Evolutionary conservation across 2,113 vertebrate species (phyloP).

Genomic region (Pitta sordida): DNA sequence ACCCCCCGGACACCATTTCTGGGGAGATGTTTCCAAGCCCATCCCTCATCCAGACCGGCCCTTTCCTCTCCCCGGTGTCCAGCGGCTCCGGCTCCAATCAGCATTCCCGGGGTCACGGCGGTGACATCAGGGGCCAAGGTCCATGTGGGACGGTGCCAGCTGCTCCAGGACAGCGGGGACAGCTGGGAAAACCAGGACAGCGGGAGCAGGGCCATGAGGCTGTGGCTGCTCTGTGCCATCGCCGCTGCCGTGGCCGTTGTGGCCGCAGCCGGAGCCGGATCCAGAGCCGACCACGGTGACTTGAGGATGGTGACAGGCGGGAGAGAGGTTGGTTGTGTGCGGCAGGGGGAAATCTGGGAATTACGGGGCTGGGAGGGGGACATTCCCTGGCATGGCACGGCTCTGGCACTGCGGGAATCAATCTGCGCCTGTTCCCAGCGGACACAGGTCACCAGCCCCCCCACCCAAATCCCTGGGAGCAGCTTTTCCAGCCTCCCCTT

Average conservation of each 20-base stretch:
- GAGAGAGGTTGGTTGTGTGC: rapidly evolving
- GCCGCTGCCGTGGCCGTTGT: neutral
- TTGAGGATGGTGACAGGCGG: rapidly evolving
- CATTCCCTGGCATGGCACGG: neutral
- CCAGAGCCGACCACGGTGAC: neutral
- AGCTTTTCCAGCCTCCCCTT: neutral
- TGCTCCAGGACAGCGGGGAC: neutral
- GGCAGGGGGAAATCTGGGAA: neutral
- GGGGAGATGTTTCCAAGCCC: neutral
- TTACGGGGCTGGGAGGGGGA: neutral
- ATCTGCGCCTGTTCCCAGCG: too few species aligned
- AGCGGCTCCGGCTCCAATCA: rapidly evolving
- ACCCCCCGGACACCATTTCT: rapidly evolving
- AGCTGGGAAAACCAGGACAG: neutral
- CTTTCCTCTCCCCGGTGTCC: neutral
- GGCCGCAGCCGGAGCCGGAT: neutral
- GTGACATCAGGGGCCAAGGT: neutral
- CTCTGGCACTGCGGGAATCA: neutral
- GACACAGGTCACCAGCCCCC: too few species aligned
- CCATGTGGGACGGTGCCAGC: neutral
- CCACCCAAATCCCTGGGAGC: rapidly evolving
- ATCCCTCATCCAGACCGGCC: rapidly evolving
- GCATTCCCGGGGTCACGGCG: rapidly evolving
- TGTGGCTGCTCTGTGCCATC: neutral
- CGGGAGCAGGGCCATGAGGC: neutral